Evolutionary conservation across 2,113 vertebrate species (phyloP), one percentile per base, ranked within the genome.

Genomic region (Microtus ochrogaster): DNA sequence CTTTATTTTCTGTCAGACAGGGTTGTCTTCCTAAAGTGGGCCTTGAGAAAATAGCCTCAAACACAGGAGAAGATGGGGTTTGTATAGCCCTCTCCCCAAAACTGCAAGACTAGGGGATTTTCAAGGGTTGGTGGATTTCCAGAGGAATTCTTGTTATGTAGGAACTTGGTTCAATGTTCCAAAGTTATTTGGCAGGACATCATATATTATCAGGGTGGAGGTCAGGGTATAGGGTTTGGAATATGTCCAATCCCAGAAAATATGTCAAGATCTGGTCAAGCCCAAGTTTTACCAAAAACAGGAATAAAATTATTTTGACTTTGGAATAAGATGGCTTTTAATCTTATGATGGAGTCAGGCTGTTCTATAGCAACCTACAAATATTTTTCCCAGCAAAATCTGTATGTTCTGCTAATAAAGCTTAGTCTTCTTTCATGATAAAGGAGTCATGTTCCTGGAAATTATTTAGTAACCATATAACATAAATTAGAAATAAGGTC

Each of bases 401-500:
- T 89, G 49, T 88, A 52, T 95, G 2, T 76, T 96, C 63, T 52
- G 83, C 73, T 79, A 82, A 61, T 77, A 58, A 39, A 61, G 94
- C 3, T 84, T 93, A 52, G n/a, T 95, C 92, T 90, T 90, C n/a
- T 33, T 76, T 79, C 76, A 90, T 81, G 41, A 83, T 76, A 94
- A 96, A 70, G 24, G 21, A 44, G 28, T 30, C 13, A 94, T 89
- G 14, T 68, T 94, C 17, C 44, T 92, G 8, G 26, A 6, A 94
- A 44, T 88, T 85, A 85, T 47, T 88, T 88, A 55, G 44, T 89
- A 82, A 85, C 87, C 82, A 63, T 55, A 63, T 47, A 91, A 82
- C 21, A 89, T 4, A 41, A 41, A 33, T 92, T 90, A 92, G 58
- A 30, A 91, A 41, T 30, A 82, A 44, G 73, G 17, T 91, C 49